Base-by-base conservation (phyloP, 2,113 vertebrate species). In the Alligator sinensis region DNA sequence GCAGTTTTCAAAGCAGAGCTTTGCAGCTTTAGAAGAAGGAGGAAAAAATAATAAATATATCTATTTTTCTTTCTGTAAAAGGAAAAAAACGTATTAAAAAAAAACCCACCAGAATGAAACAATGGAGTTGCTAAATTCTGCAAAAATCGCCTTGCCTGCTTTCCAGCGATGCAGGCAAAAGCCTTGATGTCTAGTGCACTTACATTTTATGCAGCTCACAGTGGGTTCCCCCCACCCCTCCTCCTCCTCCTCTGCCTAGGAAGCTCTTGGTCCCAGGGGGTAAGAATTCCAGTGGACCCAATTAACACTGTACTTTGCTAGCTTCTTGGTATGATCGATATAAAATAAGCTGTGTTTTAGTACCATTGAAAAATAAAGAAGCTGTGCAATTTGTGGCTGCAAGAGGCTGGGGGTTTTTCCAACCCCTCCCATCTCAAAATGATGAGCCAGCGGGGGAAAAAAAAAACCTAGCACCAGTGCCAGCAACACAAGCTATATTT, bases 231-330 rank as follows among this genome's bases (percentile, higher is more conserved):
- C 92, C 90, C 92, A 92, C 90, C 89, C 74, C 15, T 80, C 66
- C 95, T 55, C 78, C 93, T 86, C 92, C 83, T 91, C 92, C 95
- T 93, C 91, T 96, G 96, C 91, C 93, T 92, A 92, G 89, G 97
- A 97, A 97, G 91, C 95, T 96, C 92, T 96, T 66, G 30, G 92
- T 97, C 98, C 91, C 97, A 16, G 22, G 96, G 96, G 96, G 88
- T 64, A 59, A 92, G 96, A 97, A 98, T 98, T 98, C 98, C 98
- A 97, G 95, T 97, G 98, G 97, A 98, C 98, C 98, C 97, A 98
- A 98, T 98, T 98, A 98, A 98, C 97, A 98, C 96, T 72, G 88
- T 78, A 96, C 96, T 97, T 98, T 80, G 97, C 97, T 93, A 88
- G 96, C 95, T 98, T 92, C 96, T 94, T 94, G 90, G 86, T 94